A percentile compares a stretch with the other conserved stretches of the same genome.
Conservation (phyloP, 2,113 vertebrate genomes). For the Paramisgurnus dabryanus region DNA sequence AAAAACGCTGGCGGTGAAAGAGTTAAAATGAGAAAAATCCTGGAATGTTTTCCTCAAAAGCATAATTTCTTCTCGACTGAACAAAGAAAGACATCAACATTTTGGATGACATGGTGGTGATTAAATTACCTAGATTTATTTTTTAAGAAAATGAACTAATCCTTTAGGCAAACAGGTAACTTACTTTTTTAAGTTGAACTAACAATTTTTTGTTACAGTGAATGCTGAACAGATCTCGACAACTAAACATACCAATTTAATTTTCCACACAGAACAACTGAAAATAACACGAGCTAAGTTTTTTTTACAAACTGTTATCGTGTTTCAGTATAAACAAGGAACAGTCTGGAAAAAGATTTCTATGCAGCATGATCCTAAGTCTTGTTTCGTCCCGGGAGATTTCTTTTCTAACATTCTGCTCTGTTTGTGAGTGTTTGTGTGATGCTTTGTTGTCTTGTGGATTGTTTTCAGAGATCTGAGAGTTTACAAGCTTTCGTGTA, state of each 20-base stretch:
- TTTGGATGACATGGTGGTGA: too few relatives aligned
- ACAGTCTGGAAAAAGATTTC: background rate
- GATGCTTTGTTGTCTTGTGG: background rate
- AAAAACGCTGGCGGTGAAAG: too few relatives aligned
- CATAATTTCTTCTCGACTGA: too few relatives aligned
- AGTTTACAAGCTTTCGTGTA: slow-evolving; percentile 13
- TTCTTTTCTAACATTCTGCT: background rate
- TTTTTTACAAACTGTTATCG: slow-evolving; percentile 18
- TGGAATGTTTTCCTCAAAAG: too few relatives aligned
- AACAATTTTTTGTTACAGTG: background rate
- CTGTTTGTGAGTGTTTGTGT: background rate
- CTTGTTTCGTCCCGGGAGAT: background rate
- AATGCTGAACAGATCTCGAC: background rate
- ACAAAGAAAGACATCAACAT: too few relatives aligned
- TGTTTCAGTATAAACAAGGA: slow-evolving; percentile 14
- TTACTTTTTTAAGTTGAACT: too few relatives aligned
- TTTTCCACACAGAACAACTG: slow-evolving; percentile 7
- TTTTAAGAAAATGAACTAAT: too few relatives aligned
- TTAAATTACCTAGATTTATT: too few relatives aligned
- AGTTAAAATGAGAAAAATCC: too few relatives aligned
- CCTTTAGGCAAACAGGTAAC: too few relatives aligned
- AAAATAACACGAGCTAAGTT: background rate
- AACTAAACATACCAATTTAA: slow-evolving; percentile 9
- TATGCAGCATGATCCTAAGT: background rate
- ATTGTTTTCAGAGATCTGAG: slow-evolving; percentile 16